A percentile compares a stretch with the other conserved stretches of the same genome.
Evolutionary conservation across 1,140 invertebrate genomes (phyloP).

Genomic region (Aphidius ervi): DNA sequence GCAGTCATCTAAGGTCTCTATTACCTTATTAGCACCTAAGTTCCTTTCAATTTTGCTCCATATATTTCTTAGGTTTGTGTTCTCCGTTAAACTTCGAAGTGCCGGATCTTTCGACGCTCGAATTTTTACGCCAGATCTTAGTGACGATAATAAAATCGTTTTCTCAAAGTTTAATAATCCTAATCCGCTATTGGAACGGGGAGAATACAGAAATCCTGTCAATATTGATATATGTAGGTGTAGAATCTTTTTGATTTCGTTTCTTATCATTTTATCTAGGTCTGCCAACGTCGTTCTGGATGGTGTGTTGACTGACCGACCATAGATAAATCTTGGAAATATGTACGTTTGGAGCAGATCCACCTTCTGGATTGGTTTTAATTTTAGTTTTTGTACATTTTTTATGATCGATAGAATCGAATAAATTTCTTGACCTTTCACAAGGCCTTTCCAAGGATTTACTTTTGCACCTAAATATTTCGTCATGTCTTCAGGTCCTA

Average conservation of each 20-base stretch:
- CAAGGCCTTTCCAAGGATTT: constrained; percentile 16
- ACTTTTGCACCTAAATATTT: constrained; percentile 18
- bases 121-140: not conserved
- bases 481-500: not conserved
- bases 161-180: constrained; percentile 10
- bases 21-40: not conserved
- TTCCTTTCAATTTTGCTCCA: not conserved
- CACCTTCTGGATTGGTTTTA: constrained; percentile 13
- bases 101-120: not conserved
- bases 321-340: constrained; percentile 6
- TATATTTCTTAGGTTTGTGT: not conserved
- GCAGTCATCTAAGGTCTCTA: constrained; percentile 4
- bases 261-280: not conserved
- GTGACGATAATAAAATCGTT: not conserved
- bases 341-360: not conserved
- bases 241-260: constrained; percentile 12
- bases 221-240: constrained; percentile 5
- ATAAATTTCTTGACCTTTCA: constrained; percentile 5
- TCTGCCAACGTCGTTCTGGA: not conserved
- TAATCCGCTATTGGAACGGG: constrained; percentile 7
- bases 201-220: constrained; percentile 11
- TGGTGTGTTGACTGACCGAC: not conserved
- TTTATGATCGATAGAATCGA: not conserved
- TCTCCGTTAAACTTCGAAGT: not conserved
- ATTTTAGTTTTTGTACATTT: not conserved